Evolutionary conservation across 2,888 invertebrate genomes (phyloP).

Genomic region (Drosophila leonis): DNA sequence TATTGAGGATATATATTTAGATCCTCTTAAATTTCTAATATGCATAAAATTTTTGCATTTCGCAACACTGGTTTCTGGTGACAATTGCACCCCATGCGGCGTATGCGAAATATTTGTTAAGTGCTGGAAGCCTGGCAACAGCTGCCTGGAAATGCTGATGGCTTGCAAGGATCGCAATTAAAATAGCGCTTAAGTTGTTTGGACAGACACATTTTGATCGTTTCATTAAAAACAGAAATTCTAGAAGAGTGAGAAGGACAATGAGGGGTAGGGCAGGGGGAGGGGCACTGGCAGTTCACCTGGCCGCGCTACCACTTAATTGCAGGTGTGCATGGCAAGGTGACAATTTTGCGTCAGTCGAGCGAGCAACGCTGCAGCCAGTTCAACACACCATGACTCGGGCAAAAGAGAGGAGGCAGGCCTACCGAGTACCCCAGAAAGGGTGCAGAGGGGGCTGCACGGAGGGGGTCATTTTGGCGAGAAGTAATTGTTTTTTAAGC

Average conservation of each 20-base stretch:
- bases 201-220: conserved; percentile 62
- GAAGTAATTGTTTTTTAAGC: conserved; percentile 65
- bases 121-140: conserved; percentile 37
- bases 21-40: background rate
- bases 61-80: conserved; percentile 5
- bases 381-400: conserved; percentile 26
- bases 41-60: conserved; percentile 52
- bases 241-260: background rate
- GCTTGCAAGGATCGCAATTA: conserved; percentile 56
- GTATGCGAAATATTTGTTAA: conserved; percentile 55
- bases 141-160: conserved; percentile 26
- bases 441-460: conserved; percentile 3
- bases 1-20: background rate
- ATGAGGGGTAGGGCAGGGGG: background rate
- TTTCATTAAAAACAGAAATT: conserved; percentile 60
- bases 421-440: background rate
- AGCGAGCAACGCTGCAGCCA: conserved; percentile 53
- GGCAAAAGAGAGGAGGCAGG: background rate
- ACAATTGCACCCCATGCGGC: conserved; percentile 31
- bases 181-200: conserved; percentile 49
- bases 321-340: conserved; percentile 79
- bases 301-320: conserved; percentile 57
- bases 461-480: conserved; percentile 50
- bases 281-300: conserved; percentile 17
- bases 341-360: conserved; percentile 81